phyloP scores from a whole-genome alignment of 2,888 invertebrate species.

The Lithophane socia region DNA sequence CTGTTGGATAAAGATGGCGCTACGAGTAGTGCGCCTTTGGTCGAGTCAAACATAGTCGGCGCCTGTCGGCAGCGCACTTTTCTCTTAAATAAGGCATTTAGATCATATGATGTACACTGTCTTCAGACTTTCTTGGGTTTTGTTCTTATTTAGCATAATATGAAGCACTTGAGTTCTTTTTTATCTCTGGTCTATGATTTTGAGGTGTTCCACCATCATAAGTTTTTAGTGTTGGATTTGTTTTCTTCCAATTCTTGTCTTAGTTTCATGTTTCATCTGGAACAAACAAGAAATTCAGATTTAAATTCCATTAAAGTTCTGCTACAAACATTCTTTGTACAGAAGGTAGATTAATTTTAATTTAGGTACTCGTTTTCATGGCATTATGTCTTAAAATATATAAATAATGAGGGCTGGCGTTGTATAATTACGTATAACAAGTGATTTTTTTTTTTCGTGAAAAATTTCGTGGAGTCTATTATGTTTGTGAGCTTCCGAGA shows the following conservation, averaged over 20 bases:
- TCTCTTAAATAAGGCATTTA: constrained; percentile 88
- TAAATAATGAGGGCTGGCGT: constrained; percentile 17
- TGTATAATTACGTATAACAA: constrained; percentile 44
- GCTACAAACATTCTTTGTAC: neutral
- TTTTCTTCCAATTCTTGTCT: constrained; percentile 22
- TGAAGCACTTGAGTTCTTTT: constrained; percentile 59
- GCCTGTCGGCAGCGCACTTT: constrained; percentile 86
- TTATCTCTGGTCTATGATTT: constrained; percentile 62
- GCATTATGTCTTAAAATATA: neutral
- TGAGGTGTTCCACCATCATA: constrained; percentile 57
- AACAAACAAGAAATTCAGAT: constrained; percentile 60
- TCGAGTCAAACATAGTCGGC: constrained; percentile 91
- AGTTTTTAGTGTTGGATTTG: constrained; percentile 26
- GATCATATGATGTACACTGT: constrained; percentile 87
- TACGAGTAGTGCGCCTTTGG: constrained; percentile 93
- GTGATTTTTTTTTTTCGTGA: neutral
- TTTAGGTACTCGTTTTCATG: neutral
- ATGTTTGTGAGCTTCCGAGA: constrained; percentile 14
- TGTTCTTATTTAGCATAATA: constrained; percentile 39
- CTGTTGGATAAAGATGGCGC: constrained; percentile 95
- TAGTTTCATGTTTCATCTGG: constrained; percentile 62
- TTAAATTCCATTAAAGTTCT: neutral
- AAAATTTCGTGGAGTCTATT: constrained; percentile 26
- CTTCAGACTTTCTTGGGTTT: constrained; percentile 73
- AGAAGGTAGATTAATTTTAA: neutral